Conservation (phyloP, 2,888 invertebrate genomes). For the Empis livida region DNA sequence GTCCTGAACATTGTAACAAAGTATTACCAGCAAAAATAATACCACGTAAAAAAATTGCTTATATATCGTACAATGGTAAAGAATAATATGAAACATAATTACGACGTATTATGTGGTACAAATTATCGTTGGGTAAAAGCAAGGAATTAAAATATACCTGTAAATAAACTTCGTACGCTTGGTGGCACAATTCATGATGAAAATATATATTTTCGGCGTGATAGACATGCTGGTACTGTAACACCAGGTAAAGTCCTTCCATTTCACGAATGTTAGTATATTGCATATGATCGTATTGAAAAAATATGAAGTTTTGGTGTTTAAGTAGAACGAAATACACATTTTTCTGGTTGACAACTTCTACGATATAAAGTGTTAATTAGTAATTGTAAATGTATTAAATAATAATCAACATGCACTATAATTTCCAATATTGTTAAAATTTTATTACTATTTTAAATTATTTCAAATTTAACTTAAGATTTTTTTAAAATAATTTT, state of each 20-base stretch:
- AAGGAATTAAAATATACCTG: conserved; percentile 17
- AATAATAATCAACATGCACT: too few species aligned
- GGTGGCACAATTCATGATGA: conserved; percentile 39
- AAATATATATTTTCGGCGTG: conserved; percentile 40
- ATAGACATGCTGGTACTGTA: conserved; percentile 34
- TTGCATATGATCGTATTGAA: conserved; percentile 52
- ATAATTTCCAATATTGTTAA: too few species aligned
- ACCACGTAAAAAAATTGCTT: conserved; percentile 40
- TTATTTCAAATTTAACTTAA: too few species aligned
- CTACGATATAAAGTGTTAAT: too few species aligned
- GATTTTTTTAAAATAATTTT: too few species aligned
- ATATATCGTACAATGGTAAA: conserved; percentile 38
- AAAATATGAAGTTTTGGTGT: conserved; percentile 58
- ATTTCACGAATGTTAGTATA: conserved; percentile 48
- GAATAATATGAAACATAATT: conserved; percentile 39
- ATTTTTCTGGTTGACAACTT: too few species aligned
- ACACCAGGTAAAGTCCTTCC: conserved; percentile 44
- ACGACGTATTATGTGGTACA: conserved; percentile 30
- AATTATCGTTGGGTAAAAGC: conserved; percentile 23
- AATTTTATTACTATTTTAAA: too few species aligned
- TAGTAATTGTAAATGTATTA: too few species aligned
- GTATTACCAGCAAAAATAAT: conserved; percentile 46
- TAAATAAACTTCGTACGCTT: conserved; percentile 18
- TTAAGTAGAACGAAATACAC: conserved; percentile 25
- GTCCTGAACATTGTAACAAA: conserved; percentile 24